Evolutionary conservation across 2,888 invertebrate species (phyloP).

Genomic region (Odontocerum albicorne): DNA sequence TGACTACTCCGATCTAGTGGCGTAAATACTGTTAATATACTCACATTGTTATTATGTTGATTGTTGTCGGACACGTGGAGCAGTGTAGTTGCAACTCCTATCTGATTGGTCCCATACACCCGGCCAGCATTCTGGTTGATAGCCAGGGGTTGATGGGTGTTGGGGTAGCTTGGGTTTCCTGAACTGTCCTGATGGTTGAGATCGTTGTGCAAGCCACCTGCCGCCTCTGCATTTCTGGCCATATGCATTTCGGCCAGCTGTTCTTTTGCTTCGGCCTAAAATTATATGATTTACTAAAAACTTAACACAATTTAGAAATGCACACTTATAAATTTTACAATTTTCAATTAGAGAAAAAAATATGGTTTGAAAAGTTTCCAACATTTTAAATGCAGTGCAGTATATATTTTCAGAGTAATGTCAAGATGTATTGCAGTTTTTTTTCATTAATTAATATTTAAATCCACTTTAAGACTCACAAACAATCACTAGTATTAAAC

Average conservation of each 20-base stretch:
- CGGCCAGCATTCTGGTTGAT: slow-evolving; percentile 46
- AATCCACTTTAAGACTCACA: no score
- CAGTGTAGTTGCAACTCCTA: slow-evolving; percentile 55
- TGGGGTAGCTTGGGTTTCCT: slow-evolving; percentile 51
- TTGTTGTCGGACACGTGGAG: slow-evolving; percentile 43
- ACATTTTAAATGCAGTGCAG: no score
- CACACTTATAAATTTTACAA: no score
- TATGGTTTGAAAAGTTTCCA: no score
- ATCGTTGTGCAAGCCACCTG: slow-evolving; percentile 42
- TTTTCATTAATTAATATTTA: no score
- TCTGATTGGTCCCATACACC: slow-evolving; percentile 54
- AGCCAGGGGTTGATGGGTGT: slow-evolving; percentile 39
- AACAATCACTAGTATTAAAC: no score
- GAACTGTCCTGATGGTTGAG: slow-evolving; percentile 41
- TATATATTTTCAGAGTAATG: no score
- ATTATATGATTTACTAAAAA: not conserved
- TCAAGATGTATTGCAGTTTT: no score
- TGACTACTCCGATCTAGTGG: no score
- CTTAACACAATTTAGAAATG: not conserved
- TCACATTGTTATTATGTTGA: slow-evolving; percentile 23
- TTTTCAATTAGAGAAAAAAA: no score
- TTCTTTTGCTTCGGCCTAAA: slow-evolving; percentile 55
- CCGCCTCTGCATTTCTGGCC: slow-evolving; percentile 14
- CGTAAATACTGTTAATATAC: no score
- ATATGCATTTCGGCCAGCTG: slow-evolving; percentile 52